Evolutionary conservation across 2,888 invertebrate genomes (phyloP).

Genomic region (Drosophila algonquin): DNA sequence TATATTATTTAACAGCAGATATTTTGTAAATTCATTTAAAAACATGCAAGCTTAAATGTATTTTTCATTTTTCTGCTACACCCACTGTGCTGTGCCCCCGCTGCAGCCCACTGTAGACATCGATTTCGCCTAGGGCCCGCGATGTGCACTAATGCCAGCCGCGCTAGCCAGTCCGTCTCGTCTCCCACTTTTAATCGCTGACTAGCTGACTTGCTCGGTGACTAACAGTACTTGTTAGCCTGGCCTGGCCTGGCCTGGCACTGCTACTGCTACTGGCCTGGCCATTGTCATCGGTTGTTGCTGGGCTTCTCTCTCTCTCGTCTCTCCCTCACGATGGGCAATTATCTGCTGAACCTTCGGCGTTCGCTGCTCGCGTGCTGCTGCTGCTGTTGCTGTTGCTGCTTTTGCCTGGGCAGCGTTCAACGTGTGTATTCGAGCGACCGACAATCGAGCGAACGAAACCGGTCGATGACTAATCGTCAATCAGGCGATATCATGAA

Average conservation of each 20-base stretch:
- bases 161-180: conserved; percentile 24
- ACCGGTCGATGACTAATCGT: conserved; percentile 80
- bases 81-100: too few species aligned
- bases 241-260: too few species aligned
- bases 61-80: not conserved
- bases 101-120: not conserved
- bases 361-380: conserved; percentile 71
- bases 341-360: conserved; percentile 77
- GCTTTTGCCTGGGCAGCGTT: conserved; percentile 27
- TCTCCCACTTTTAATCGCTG: conserved; percentile 48
- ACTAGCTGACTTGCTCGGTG: conserved; percentile 44
- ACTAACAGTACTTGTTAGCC: conserved; percentile 70
- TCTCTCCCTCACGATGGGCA: conserved; percentile 35
- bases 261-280: conserved; percentile 1
- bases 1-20: too few species aligned
- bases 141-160: not conserved
- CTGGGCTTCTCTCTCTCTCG: conserved; percentile 26
- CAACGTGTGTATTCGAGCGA: conserved; percentile 39
- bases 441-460: conserved; percentile 18
- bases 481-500: conserved; percentile 78
- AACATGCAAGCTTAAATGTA: not conserved
- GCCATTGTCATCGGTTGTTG: conserved; percentile 35
- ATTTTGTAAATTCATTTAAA: too few species aligned
- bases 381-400: conserved; percentile 22
- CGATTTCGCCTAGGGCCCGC: not conserved